Base-by-base conservation (phyloP, 2,113 vertebrate species). In the Vimba vimba region DNA sequence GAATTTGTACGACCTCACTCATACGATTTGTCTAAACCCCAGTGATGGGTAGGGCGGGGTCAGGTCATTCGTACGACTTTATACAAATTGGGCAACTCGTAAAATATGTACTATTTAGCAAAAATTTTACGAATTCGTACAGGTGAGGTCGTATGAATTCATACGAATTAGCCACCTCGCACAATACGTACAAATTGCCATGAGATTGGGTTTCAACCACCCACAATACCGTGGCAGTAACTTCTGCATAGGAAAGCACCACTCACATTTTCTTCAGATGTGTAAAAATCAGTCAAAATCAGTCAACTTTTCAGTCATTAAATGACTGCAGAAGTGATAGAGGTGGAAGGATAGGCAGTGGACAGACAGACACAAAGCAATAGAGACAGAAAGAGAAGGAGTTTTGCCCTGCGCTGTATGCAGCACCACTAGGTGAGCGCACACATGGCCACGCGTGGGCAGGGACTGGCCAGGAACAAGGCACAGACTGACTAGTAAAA, bases 401-500 rank as follows among this genome's bases (percentile, higher is more conserved):
- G 74, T 79, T 68, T 77, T 77, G 60, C 23, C 10, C 9, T 59
- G 36, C 52, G 8, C 52, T 30, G 13, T 33, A 45, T 21, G 50
- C 4, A 17, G 60, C 60, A 47, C 25, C 64, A 36, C 80, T 36
- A 69, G 80, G 64, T 55, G 64, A 82, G 43, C 6, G 25, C 84
- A 62, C 79, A 86, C 80, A 88, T 68, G 82, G 82, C 60, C 77
- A 69, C 0, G 69, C 80, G 68, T 71, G 71, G 74, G 82, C 78
- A 64, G 59, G 47, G 59, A 71, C 85, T 86, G 85, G 82, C 27
- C 85, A 89, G 25, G 47, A 71, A 36, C 43, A 90, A 89, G 89
- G 90, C 90, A 89, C 89, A 87, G 89, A 89, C 86, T 77, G 78
- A 86, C 86, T 89, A 87, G 83, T 94, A 94, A 93, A 95, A 95